Conservation (phyloP, 2,888 invertebrate genomes). For the Fissipunctia ypsillon region DNA sequence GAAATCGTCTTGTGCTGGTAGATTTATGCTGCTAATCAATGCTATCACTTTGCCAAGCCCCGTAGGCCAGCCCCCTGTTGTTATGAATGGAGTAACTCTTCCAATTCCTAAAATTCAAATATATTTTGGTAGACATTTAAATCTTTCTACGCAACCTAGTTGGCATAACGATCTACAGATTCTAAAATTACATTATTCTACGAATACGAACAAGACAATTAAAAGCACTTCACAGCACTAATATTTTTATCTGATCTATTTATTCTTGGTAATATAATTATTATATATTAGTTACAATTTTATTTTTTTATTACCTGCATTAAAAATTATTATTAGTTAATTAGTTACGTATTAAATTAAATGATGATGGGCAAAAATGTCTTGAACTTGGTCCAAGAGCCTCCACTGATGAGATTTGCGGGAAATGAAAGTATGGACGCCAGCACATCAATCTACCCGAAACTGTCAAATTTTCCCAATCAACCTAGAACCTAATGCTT, state of each 20-base stretch:
- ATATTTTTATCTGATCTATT: background rate
- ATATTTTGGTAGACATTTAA: background rate
- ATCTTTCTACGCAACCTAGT: background rate
- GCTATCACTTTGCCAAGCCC: conserved; percentile 80
- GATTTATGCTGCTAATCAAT: conserved; percentile 78
- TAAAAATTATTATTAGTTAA: too few relatives aligned
- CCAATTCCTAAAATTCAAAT: conserved; percentile 77
- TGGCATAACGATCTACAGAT: background rate
- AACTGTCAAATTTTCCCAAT: too few relatives aligned
- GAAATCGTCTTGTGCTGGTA: conserved; percentile 83
- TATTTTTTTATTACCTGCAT: too few relatives aligned
- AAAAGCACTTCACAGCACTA: background rate
- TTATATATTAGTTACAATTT: too few relatives aligned
- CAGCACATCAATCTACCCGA: too few relatives aligned
- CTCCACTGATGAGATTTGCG: too few relatives aligned
- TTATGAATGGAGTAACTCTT: conserved; percentile 77
- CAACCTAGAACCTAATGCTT: too few relatives aligned
- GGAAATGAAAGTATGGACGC: too few relatives aligned
- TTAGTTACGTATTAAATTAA: too few relatives aligned
- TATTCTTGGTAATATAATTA: background rate
- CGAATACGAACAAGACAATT: conserved; percentile 5
- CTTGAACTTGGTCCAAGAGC: too few relatives aligned
- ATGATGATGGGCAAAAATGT: too few relatives aligned
- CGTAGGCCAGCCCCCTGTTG: conserved; percentile 73
- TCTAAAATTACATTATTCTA: background rate